Evolutionary conservation across 2,797 vertebrate genomes (phyloP).

Genomic region (Lates japonicus): DNA sequence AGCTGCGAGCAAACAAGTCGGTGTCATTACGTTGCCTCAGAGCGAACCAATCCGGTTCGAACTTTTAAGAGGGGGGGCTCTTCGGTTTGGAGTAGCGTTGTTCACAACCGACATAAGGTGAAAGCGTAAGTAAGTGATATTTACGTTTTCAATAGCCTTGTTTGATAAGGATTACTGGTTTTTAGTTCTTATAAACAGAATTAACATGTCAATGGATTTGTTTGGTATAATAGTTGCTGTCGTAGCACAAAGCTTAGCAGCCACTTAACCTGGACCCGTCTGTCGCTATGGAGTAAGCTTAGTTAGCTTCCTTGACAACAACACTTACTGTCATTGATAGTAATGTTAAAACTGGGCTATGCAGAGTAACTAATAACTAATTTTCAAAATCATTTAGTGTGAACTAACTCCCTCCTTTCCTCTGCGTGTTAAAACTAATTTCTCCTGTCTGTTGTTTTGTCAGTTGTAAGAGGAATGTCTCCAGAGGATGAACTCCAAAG

Average conservation of each 20-base stretch:
- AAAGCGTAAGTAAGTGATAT: constrained; percentile 41
- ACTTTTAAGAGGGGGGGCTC: background rate
- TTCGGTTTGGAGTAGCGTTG: constrained; percentile 42
- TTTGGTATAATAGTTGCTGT: background rate
- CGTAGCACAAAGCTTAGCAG: constrained; percentile 15
- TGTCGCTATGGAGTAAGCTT: constrained; percentile 58
- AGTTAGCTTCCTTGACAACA: constrained; percentile 44
- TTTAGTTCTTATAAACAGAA: background rate
- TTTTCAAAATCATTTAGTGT: background rate
- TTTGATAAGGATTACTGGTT: fast-evolving
- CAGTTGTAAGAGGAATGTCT: constrained; percentile 57
- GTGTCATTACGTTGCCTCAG: background rate
- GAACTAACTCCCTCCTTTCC: background rate
- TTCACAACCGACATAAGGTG: constrained; percentile 17
- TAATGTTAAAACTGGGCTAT: background rate
- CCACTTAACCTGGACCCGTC: constrained; percentile 8
- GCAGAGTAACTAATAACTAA: background rate
- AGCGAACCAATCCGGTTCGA: constrained; percentile 63
- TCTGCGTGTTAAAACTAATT: background rate
- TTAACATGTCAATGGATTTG: background rate
- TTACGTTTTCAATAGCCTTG: background rate
- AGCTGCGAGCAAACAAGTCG: fast-evolving
- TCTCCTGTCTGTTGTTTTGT: constrained; percentile 13
- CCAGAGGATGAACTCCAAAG: constrained; percentile 63
- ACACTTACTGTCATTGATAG: background rate